Percentiles rank a stretch among this genome's conserved stretches.
These are phyloP conservation scores for Ochotona princeps DNA, from an alignment of 2,113 vertebrate species.

Conservation along the genomic window DNA sequence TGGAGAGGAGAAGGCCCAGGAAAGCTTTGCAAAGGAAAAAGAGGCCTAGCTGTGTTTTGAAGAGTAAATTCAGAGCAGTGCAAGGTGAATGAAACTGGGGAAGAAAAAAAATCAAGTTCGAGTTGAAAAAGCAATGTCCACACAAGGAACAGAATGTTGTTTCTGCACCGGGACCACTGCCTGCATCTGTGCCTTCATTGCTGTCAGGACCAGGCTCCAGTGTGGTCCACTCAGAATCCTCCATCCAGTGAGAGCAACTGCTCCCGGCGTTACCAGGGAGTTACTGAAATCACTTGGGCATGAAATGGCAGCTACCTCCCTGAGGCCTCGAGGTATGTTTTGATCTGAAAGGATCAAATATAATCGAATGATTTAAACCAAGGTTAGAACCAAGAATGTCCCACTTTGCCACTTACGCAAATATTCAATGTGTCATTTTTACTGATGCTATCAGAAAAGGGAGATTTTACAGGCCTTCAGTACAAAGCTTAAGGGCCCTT, in stretches of 20 bases:
- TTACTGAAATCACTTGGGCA: slow-evolving; percentile 11
- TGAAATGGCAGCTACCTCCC: slow-evolving; percentile 32
- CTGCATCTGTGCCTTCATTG: neutral
- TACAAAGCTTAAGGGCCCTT: slow-evolving; percentile 74
- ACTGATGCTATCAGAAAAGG: slow-evolving; percentile 75
- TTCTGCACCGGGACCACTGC: neutral
- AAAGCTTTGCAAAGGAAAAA: neutral
- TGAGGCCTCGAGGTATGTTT: slow-evolving; percentile 58
- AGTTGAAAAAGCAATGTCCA: neutral
- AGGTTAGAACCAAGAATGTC: slow-evolving; percentile 77
- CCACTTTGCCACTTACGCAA: slow-evolving; percentile 78
- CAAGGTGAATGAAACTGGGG: neutral
- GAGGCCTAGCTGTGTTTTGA: neutral
- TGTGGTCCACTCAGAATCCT: neutral
- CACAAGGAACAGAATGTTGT: slow-evolving; percentile 4
- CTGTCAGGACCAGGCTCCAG: neutral
- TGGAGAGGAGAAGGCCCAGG: neutral
- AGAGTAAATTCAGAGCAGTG: neutral
- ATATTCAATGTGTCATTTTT: slow-evolving; percentile 79
- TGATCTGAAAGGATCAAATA: slow-evolving; percentile 71
- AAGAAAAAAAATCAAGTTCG: neutral
- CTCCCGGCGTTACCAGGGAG: slow-evolving; percentile 31
- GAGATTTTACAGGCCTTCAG: slow-evolving; percentile 68
- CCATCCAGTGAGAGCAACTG: neutral
- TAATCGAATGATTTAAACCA: slow-evolving; percentile 81